Evolutionary conservation across 2,888 invertebrate genomes (phyloP).

Genomic region (Dryocosmus kuriphilus): DNA sequence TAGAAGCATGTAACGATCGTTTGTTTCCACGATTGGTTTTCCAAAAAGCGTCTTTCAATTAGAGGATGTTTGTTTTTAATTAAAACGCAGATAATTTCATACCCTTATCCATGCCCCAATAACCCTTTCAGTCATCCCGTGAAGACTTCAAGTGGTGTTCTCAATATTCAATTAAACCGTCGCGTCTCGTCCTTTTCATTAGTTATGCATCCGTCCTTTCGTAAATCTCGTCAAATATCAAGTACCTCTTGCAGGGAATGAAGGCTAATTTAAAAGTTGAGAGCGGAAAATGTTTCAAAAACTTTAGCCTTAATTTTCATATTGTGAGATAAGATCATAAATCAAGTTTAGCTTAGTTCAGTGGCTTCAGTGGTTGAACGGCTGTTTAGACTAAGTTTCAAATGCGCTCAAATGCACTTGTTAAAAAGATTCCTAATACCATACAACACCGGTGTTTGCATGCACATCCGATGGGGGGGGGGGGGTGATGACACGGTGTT

Average conservation of each 20-base stretch:
- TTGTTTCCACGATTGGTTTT: background rate
- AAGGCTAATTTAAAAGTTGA: background rate
- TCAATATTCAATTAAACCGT: slow-evolving; percentile 55
- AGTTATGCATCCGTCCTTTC: slow-evolving; percentile 33
- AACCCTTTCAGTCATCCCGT: background rate
- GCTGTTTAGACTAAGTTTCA: no score
- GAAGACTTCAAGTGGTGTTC: slow-evolving; percentile 44
- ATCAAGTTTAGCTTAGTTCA: no score
- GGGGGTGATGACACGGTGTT: no score
- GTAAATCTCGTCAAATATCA: background rate
- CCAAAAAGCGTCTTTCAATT: slow-evolving; percentile 60
- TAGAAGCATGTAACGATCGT: slow-evolving; percentile 11
- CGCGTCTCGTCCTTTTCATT: slow-evolving; percentile 47
- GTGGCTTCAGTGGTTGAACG: no score
- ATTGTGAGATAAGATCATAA: no score
- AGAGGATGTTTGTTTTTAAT: slow-evolving; percentile 75
- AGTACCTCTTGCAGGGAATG: background rate
- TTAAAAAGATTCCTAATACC: no score
- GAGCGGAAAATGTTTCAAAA: background rate
- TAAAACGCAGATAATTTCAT: slow-evolving; percentile 61
- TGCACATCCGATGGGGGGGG: no score
- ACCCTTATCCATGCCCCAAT: background rate
- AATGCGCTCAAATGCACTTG: no score
- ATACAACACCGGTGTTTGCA: no score
- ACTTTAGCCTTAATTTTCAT: background rate